A percentile compares a stretch with the other conserved stretches of the same genome.
Evolutionary conservation across 2,888 invertebrate genomes (phyloP).

Genomic region (Drosophila barbarae): DNA sequence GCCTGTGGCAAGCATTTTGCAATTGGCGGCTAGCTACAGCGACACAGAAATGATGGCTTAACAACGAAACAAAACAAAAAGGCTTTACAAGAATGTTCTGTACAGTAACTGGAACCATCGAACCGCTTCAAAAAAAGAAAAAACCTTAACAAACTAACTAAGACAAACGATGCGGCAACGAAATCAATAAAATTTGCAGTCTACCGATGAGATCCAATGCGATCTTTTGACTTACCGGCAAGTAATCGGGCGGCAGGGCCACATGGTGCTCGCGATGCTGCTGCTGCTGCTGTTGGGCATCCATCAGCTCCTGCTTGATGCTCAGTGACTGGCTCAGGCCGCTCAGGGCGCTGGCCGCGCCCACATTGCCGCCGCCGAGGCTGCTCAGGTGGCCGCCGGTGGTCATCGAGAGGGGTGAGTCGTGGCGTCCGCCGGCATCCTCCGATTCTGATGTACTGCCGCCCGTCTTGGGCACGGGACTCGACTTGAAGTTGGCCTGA

Average conservation of each 20-base stretch:
- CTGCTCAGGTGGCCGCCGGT: constrained; percentile 77
- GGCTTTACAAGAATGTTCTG: constrained; percentile 47
- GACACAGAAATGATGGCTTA: constrained; percentile 30
- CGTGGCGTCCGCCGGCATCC: constrained; percentile 78
- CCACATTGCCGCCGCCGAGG: constrained; percentile 71
- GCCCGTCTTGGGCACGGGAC: constrained; percentile 84
- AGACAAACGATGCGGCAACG: constrained; percentile 37
- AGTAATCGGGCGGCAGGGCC: constrained; percentile 78
- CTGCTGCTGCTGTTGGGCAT: constrained; percentile 79
- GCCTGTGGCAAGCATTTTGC: constrained; percentile 61
- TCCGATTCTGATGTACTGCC: constrained; percentile 81
- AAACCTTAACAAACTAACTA: constrained; percentile 79
- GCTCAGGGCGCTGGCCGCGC: constrained; percentile 65
- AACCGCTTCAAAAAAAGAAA: constrained; percentile 80
- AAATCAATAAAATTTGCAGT: constrained; percentile 22
- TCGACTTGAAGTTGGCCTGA: constrained; percentile 85
- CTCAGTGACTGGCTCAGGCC: constrained; percentile 79
- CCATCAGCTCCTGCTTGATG: constrained; percentile 80
- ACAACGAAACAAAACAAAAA: constrained; percentile 9
- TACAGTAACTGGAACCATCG: constrained; percentile 78
- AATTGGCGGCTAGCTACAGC: constrained; percentile 57
- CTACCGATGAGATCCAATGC: not conserved
- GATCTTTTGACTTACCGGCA: constrained; percentile 77
- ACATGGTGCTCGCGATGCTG: constrained; percentile 78
- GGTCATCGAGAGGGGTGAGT: constrained; percentile 79